Evolutionary conservation across 2,797 vertebrate genomes (phyloP), one percentile per base, ranked within the genome.

Genomic region (Danio jaintianensis): DNA sequence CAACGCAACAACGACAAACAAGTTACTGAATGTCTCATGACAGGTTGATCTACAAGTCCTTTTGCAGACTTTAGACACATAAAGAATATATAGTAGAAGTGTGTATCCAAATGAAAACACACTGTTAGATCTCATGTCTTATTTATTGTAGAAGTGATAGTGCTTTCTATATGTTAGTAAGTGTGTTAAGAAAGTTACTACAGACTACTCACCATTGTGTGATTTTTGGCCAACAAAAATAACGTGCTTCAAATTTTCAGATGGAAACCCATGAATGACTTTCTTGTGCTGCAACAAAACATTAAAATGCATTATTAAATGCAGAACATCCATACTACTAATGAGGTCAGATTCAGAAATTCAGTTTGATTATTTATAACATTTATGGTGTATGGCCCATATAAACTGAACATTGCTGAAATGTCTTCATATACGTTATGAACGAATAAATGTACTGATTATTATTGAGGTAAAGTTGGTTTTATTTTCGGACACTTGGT

Each of bases 151-250:
- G 40, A 7, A 9, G 4, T 11, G 10, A 12, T 6, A 45, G 40
- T 66, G 52, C 1, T 22, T 66, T n/a, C n/a, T n/a, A n/a, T 56
- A n/a, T 0, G 16, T 43, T 12, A 43, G 4, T 5, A 38, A 20
- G 7, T 50, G 69, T 69, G 7, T 29, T 36, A 6, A 7, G 68
- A 58, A 15, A 45, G 20, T n/a, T 16, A 18, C 6, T 12, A 55
- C 36, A 20, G 9, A 56, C 5, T 10, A 56, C 73, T 75, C 45
- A 75, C 73, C 73, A 75, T 73, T 62, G 42, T 61, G 53, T 71
- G 64, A 59, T 4, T 42, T 29, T 12, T 20, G 66, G n/a, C 47
- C 20, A 40, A 59, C 22, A 58, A 78, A 47, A 48, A 20, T 11
- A 47, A 11, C 5, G 1, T 4, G 15, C 67, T 63, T 48, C n/a